Evolutionary conservation across 2,888 invertebrate species (phyloP), one percentile per base, ranked within the genome.

Genomic region (Yponomeuta malinellus): DNA sequence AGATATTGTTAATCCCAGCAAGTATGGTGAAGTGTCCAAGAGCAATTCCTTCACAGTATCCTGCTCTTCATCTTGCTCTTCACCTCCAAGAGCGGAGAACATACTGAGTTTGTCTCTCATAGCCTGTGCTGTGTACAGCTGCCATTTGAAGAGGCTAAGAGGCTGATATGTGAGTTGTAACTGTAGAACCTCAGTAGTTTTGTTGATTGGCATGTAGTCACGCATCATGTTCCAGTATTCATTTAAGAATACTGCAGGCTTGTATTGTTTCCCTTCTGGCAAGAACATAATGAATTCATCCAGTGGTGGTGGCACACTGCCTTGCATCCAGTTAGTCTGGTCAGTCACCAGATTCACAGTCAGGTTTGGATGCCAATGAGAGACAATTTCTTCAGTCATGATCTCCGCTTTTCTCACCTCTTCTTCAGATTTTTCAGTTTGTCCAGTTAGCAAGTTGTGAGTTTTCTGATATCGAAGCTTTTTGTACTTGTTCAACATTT

Each of bases 351-450:
- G 85, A 88, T 98, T 99, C 70, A 99, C 93, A 0, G 99, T 99
- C 79, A 99, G 88, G 90, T 99, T 99, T 5, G 99, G 98, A 94
- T 99, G 99, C 99, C 99, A 99, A 86, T 99, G 99, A 2, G 99
- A 98, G 0, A 99, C 93, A 72, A 99, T 96, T 88, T 98, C 98
- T 79, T 96, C 96, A 79, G 95, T 95, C 81, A 95, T 90, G 71
- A 94, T 93, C 78, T 96, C 95, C 63, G 95, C 94, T 93, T 97
- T 96, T 86, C 94, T 92, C 72, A 94, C 95, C 86, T 97, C 97
- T 82, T 96, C 96, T 73, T 94, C 94, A 73, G 95, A 94, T 73
- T 95, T 95, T 75, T 95, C 95, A 48, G 96, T 97, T 88, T 96
- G 95, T 0, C 99, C 99, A 29, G 99, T 99, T 74, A 99, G 86